Percentiles rank a stretch among this genome's conserved stretches.
phyloP scores from a whole-genome alignment of 2,888 invertebrate species.

The Aleiodes leptofemur region DNA sequence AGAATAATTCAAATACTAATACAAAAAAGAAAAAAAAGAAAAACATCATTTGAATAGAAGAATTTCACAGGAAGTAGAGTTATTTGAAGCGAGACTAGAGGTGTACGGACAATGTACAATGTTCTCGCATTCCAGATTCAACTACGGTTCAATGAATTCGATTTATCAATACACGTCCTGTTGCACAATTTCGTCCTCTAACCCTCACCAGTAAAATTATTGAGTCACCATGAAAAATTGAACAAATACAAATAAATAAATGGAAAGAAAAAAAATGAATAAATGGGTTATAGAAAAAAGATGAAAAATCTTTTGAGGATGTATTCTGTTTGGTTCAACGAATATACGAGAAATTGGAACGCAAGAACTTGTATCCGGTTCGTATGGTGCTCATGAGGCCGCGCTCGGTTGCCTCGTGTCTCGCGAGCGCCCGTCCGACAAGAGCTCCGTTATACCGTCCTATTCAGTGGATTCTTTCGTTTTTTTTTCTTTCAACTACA shows the following conservation, averaged over 20 bases:
- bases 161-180: constrained; percentile 47
- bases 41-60: constrained; percentile 20
- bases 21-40: constrained; percentile 11
- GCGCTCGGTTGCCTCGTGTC: constrained; percentile 37
- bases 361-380: constrained; percentile 42
- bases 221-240: background rate
- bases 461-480: constrained; percentile 13
- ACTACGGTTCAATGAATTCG: constrained; percentile 45
- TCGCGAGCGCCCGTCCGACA: constrained; percentile 28
- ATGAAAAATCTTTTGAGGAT: constrained; percentile 27
- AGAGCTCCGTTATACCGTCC: constrained; percentile 30
- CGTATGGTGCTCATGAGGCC: constrained; percentile 38
- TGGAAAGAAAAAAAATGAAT: background rate
- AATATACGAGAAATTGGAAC: constrained; percentile 41
- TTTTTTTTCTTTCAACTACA: background rate
- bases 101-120: constrained; percentile 42
- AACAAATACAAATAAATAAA: background rate
- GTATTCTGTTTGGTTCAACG: constrained; percentile 34
- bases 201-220: background rate
- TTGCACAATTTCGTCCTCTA: constrained; percentile 39
- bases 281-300: constrained; percentile 5
- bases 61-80: constrained; percentile 40
- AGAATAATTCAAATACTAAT: too few relatives aligned
- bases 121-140: constrained; percentile 43
- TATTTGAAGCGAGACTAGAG: constrained; percentile 27